Conservation (phyloP, 2,888 invertebrate species). For the Cheilosia vernalis region DNA sequence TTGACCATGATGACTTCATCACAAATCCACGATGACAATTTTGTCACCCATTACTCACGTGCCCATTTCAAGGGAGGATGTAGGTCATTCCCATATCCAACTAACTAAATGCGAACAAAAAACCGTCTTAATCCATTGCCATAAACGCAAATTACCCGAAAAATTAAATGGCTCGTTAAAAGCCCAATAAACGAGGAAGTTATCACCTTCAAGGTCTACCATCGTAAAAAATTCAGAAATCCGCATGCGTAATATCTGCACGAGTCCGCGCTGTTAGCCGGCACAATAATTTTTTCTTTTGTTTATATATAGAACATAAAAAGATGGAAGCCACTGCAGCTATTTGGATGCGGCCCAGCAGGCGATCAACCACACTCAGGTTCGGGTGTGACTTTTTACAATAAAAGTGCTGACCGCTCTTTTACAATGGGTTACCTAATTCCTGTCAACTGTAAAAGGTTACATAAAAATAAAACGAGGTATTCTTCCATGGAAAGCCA, state of each 20-base stretch:
- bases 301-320: slow-evolving; percentile 32
- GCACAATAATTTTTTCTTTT: background rate
- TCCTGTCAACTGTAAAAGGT: background rate
- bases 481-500: slow-evolving; percentile 27
- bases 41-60: slow-evolving; percentile 10
- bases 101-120: background rate
- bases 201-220: slow-evolving; percentile 13
- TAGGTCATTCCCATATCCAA: slow-evolving; percentile 21
- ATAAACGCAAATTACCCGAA: slow-evolving; percentile 42
- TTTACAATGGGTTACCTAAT: slow-evolving; percentile 32
- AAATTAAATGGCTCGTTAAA: slow-evolving; percentile 50
- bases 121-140: slow-evolving; percentile 10
- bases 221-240: slow-evolving; percentile 33
- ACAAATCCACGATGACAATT: background rate
- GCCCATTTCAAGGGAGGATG: background rate
- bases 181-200: slow-evolving; percentile 29
- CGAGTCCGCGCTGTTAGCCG: background rate
- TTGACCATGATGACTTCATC: slow-evolving; percentile 15
- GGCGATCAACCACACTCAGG: background rate
- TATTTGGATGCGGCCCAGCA: slow-evolving; percentile 3
- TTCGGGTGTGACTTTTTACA: slow-evolving; percentile 46
- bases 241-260: slow-evolving; percentile 34
- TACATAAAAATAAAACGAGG: background rate
- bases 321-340: background rate
- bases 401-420: slow-evolving; percentile 7